Evolutionary conservation across 2,113 vertebrate genomes (phyloP).

Genomic region (Carlito syrichta): DNA sequence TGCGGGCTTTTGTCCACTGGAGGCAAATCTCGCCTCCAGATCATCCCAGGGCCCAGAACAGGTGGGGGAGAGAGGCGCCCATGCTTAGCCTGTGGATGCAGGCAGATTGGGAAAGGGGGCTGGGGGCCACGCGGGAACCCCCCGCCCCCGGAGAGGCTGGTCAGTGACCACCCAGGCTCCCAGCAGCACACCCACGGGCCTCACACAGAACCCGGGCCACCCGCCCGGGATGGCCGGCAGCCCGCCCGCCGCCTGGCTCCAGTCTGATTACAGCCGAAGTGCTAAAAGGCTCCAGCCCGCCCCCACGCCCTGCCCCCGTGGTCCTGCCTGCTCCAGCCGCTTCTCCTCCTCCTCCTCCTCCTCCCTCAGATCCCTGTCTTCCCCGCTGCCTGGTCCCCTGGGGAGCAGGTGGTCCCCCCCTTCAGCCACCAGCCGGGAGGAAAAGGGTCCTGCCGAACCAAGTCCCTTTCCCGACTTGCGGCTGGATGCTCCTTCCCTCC

Average conservation of each 20-base stretch:
- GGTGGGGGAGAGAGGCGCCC: background rate
- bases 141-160: slow-evolving; percentile 39
- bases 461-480: background rate
- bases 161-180: slow-evolving; percentile 73
- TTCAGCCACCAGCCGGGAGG: background rate
- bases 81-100: background rate
- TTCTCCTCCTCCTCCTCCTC: background rate
- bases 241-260: slow-evolving; percentile 64
- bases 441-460: background rate
- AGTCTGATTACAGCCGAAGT: slow-evolving; percentile 58
- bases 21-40: background rate
- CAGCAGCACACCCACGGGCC: slow-evolving; percentile 54
- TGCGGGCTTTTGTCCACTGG: background rate
- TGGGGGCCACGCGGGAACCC: background rate
- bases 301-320: background rate
- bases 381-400: background rate
- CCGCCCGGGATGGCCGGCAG: slow-evolving; percentile 56
- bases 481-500: background rate
- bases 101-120: background rate
- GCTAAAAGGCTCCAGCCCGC: slow-evolving; percentile 56
- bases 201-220: slow-evolving; percentile 68
- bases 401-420: background rate
- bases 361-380: background rate
- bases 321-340: background rate
- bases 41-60: background rate